These are phyloP conservation scores for Hozukius guyotensis DNA, from an alignment of 2,797 vertebrate genomes.

Conservation along the genomic window DNA sequence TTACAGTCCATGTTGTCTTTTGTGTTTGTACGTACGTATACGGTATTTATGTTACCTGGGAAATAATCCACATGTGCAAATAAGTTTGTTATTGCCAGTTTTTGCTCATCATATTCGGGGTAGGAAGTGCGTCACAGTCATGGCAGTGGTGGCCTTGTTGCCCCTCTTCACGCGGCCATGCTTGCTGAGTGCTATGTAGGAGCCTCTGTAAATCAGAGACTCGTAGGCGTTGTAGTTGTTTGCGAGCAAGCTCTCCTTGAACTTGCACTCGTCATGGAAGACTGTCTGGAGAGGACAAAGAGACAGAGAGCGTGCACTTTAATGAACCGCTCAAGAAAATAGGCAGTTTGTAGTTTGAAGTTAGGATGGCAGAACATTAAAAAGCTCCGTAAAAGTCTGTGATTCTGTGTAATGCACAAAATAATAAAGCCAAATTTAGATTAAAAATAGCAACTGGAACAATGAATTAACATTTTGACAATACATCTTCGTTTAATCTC, in stretches of 20 bases:
- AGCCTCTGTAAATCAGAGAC: conserved; percentile 87
- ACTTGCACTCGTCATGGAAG: conserved; percentile 96
- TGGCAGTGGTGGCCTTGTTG: conserved; percentile 91
- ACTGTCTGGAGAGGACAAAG: conserved; percentile 81
- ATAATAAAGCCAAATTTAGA: conserved; percentile 24
- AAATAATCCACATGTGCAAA: conserved; percentile 90
- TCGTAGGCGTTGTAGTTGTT: conserved; percentile 98
- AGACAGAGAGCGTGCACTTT: conserved; percentile 12
- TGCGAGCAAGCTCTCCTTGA: conserved; percentile 93
- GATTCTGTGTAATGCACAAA: not conserved
- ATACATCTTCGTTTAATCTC: not conserved
- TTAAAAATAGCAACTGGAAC: not conserved
- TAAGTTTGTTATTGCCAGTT: conserved; percentile 81
- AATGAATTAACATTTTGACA: not conserved
- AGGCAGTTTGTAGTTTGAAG: not conserved
- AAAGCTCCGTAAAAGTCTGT: not conserved
- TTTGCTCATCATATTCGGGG: conserved; percentile 89
- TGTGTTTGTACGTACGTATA: conserved; percentile 64
- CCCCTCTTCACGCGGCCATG: conserved; percentile 92
- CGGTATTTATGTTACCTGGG: conserved; percentile 83
- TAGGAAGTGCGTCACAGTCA: conserved; percentile 97
- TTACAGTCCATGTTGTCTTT: conserved; percentile 73
- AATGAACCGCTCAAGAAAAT: not conserved
- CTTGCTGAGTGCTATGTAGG: conserved; percentile 95
- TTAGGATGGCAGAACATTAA: not conserved